Percentiles rank a stretch among this genome's conserved stretches.
phyloP scores from a whole-genome alignment of 2,113 vertebrate species.

The Falco punctatus region DNA sequence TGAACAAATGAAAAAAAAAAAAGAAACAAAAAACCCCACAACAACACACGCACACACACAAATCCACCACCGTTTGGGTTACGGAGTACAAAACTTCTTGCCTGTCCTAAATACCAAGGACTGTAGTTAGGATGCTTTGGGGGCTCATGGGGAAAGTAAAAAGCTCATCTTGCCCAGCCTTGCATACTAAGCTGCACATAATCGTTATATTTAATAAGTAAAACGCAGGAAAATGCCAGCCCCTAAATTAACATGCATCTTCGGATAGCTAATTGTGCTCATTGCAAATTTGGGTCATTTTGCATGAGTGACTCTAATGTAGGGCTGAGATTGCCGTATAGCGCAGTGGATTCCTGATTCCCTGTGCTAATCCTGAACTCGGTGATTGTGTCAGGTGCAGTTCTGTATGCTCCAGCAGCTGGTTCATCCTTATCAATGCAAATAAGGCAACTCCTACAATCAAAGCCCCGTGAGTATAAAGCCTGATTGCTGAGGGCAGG shows the following conservation, averaged over 20 bases:
- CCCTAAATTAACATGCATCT: slow-evolving; percentile 75
- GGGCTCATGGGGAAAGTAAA: not conserved
- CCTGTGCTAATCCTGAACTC: slow-evolving; percentile 72
- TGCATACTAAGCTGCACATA: not conserved
- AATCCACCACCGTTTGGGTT: not conserved
- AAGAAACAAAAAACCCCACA: not conserved
- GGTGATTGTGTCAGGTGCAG: slow-evolving; percentile 79
- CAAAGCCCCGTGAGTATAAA: slow-evolving; percentile 75
- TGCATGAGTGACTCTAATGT: slow-evolving; percentile 79
- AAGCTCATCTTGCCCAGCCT: slow-evolving; percentile 4
- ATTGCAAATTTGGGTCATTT: slow-evolving; percentile 82
- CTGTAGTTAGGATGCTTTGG: not conserved
- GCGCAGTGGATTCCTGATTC: slow-evolving; percentile 67
- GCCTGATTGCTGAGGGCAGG: slow-evolving; percentile 79
- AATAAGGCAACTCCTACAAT: slow-evolving; percentile 83
- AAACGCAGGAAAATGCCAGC: slow-evolving; percentile 63
- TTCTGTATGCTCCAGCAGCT: slow-evolving; percentile 78
- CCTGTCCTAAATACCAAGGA: not conserved
- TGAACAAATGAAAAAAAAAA: not conserved
- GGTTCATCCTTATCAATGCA: slow-evolving; percentile 85
- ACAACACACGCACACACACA: not conserved
- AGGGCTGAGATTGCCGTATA: slow-evolving; percentile 56
- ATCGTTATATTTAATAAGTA: slow-evolving; percentile 70
- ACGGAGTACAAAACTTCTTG: not conserved
- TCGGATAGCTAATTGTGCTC: slow-evolving; percentile 77